phyloP scores from a whole-genome alignment of 2,113 vertebrate species.

The Ondatra zibethicus region DNA sequence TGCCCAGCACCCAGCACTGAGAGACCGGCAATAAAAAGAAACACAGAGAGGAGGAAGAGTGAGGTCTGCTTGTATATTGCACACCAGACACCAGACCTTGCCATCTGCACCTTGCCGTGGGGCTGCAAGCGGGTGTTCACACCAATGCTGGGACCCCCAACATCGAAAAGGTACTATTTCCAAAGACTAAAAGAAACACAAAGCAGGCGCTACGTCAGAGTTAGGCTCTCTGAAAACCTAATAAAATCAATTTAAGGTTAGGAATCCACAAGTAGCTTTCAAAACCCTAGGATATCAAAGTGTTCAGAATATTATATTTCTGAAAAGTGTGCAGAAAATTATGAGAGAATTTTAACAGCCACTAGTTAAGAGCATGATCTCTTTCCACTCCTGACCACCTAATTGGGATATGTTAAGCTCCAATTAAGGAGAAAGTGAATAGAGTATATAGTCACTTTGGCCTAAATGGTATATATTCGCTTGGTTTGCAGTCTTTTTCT shows the following conservation, averaged over 20 bases:
- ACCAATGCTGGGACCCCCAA: not conserved
- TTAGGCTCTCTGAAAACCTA: not conserved
- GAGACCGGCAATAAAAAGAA: not conserved
- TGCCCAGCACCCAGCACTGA: not conserved
- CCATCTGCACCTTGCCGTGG: not conserved
- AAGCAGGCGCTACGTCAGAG: not conserved
- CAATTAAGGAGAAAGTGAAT: not conserved
- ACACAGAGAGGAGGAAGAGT: not conserved
- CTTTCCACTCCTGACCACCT: not conserved
- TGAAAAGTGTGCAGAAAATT: constrained; percentile 17
- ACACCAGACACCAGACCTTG: not conserved
- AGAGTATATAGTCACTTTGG: not conserved
- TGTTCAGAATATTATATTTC: constrained; percentile 43
- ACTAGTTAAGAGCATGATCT: not conserved
- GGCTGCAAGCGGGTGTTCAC: not conserved
- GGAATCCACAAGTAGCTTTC: not conserved
- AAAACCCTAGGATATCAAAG: not conserved
- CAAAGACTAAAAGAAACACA: not conserved
- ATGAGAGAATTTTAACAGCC: not conserved
- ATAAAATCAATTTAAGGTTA: not conserved
- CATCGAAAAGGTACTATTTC: not conserved
- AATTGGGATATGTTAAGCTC: not conserved
- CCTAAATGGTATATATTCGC: not conserved
- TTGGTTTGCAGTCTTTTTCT: not conserved
- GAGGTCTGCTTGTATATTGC: not conserved